A percentile compares a stretch with the other conserved stretches of the same genome.
phyloP scores from a whole-genome alignment of 2,113 vertebrate genomes.

The Chlorocebus sabaeus region DNA sequence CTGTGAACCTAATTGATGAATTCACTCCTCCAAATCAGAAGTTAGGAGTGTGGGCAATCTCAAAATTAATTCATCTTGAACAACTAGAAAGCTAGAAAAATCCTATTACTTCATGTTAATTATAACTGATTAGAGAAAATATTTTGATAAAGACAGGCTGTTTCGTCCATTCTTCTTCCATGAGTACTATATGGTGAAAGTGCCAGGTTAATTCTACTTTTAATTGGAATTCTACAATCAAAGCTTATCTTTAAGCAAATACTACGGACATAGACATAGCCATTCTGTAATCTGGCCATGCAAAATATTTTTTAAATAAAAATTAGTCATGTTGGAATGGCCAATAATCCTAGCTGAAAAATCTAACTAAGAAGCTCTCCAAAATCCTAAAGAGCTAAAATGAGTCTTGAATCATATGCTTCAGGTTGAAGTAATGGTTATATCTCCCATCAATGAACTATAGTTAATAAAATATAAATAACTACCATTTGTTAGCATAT shows the following conservation, averaged over 20 bases:
- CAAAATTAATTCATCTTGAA: constrained; percentile 62
- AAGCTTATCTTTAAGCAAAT: background rate
- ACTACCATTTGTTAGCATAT: background rate
- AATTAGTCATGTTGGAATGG: background rate
- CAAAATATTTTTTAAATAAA: background rate
- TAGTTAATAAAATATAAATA: background rate
- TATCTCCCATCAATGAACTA: background rate
- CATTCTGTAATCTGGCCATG: background rate
- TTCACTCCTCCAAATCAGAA: constrained; percentile 62
- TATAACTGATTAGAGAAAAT: constrained; percentile 51
- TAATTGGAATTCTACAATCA: background rate
- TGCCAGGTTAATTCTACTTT: background rate
- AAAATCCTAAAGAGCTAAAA: background rate
- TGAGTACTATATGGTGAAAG: background rate
- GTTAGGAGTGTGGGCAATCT: constrained; percentile 35
- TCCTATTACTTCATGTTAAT: constrained; percentile 53
- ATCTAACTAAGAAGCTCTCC: background rate
- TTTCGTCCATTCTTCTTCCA: background rate
- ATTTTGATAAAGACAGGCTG: background rate
- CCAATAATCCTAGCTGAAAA: background rate
- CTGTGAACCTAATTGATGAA: constrained; percentile 70
- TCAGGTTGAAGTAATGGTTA: background rate
- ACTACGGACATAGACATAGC: background rate
- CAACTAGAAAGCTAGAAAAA: constrained; percentile 45
- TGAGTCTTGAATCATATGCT: background rate